Base-by-base conservation (phyloP, 2,797 vertebrate species). In the Myotis planiceps region DNA sequence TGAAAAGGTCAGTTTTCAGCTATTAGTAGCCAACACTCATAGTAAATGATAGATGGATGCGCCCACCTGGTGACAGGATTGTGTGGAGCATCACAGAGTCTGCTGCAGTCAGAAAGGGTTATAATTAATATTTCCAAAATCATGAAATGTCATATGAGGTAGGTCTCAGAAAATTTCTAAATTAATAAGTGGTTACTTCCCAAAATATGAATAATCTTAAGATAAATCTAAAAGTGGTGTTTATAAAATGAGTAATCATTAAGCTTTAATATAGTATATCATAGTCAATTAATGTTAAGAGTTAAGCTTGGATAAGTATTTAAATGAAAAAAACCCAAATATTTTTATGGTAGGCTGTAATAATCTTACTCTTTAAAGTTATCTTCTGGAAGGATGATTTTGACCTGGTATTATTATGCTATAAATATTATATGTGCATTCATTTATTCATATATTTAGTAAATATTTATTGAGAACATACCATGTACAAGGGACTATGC, bases 171-270 rank as follows among this genome's bases (percentile, higher is more conserved):
- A 86, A n/a, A 45, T 63, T 23, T 82, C 32, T 66, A 37, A 53
- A 63, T 49, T 63, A 65, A 39, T 37, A 14, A 63, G 37, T 71
- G 4, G 2, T 5, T 5, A 75, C 1, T 63, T 18, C 6, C 65
- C 5, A 84, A 92, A 93, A 71, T 88, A 32, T 63, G 29, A 65
- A 21, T 69, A 74, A 16, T 69, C 90, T 93, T 80, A 87, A 75
- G 27, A 39, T 55, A 95, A 82, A 82, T 60, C 32, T 75, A 32
- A 66, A 90, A 72, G n/a, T 75, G 15, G 3, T 49, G 3, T 84
- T 95, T 65, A 23, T 21, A 15, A 7, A 88, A n/a, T 55, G 10
- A 63, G 3, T 74, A 53, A 83, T 76, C 55, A 60, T 45, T 65
- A 82, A 51, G 65, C 19, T 55, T 72, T 76, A 63, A n/a, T 60